These are phyloP conservation scores for Porites rus DNA, from an alignment of 92 coral and sea anemone species.

Conservation along the genomic window DNA sequence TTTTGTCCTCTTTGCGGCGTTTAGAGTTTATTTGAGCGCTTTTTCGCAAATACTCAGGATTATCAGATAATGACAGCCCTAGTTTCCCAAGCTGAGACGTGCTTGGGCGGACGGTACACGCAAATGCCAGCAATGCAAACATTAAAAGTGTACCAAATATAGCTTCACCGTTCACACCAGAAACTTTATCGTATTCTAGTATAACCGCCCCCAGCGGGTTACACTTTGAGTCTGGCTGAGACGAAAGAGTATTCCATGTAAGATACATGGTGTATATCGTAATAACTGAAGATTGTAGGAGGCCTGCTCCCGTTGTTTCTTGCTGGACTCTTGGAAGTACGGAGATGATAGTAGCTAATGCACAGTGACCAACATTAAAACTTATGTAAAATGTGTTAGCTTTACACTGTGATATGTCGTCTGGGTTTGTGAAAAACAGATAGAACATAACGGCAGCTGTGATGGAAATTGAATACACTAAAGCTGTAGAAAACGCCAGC, in stretches of 20 bases:
- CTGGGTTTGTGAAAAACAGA: slow-evolving; percentile 87
- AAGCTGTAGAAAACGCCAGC: slow-evolving; percentile 90
- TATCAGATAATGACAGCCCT: slow-evolving; percentile 87
- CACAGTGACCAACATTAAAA: slow-evolving; percentile 94
- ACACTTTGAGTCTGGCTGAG: slow-evolving; percentile 93
- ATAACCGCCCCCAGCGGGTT: slow-evolving; percentile 96
- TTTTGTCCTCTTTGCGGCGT: slow-evolving; percentile 34
- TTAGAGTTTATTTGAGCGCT: slow-evolving; percentile 59
- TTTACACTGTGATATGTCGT: slow-evolving; percentile 83
- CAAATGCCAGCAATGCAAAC: slow-evolving; percentile 89
- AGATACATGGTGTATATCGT: slow-evolving; percentile 96
- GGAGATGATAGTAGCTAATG: slow-evolving; percentile 88
- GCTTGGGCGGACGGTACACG: slow-evolving; percentile 95
- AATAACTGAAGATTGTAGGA: slow-evolving; percentile 93
- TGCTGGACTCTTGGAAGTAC: slow-evolving; percentile 89
- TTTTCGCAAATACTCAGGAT: slow-evolving; percentile 58
- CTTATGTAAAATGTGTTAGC: slow-evolving; percentile 95
- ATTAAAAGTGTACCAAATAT: slow-evolving; percentile 93
- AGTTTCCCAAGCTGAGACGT: slow-evolving; percentile 96
- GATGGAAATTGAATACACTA: slow-evolving; percentile 86
- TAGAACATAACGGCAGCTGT: slow-evolving; percentile 90
- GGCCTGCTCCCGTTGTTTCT: slow-evolving; percentile 92
- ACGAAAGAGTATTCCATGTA: slow-evolving; percentile 97
- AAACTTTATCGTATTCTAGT: slow-evolving; percentile 94
- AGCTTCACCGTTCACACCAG: slow-evolving; percentile 98